A percentile compares a stretch with the other conserved stretches of the same genome.
phyloP scores from a whole-genome alignment of 2,888 invertebrate species.

The Eupeodes luniger region DNA sequence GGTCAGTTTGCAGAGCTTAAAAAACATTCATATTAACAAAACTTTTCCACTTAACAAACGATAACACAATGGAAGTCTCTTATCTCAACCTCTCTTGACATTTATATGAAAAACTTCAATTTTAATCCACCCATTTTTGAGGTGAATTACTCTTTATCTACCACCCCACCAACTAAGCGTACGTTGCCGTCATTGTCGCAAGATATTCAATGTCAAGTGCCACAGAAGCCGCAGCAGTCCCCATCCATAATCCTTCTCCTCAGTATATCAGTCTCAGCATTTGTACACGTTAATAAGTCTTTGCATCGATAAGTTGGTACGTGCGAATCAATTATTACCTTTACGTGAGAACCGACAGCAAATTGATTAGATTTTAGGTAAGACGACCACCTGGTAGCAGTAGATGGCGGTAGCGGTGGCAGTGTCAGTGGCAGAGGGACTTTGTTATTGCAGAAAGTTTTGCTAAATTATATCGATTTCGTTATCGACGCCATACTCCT shows the following conservation, averaged over 20 bases:
- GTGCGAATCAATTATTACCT: conserved; percentile 70
- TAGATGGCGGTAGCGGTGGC: conserved; percentile 35
- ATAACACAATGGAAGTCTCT: conserved; percentile 8
- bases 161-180: neutral
- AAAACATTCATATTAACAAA: neutral
- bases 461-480: conserved; percentile 40
- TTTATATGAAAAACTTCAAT: conserved; percentile 43
- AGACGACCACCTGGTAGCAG: conserved; percentile 50
- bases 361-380: conserved; percentile 50
- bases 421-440: conserved; percentile 53
- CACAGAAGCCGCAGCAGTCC: neutral
- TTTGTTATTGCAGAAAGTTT: conserved; percentile 23
- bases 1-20: neutral
- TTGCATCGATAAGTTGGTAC: conserved; percentile 67
- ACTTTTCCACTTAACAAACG: conserved; percentile 4
- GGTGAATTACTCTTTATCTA: conserved; percentile 1
- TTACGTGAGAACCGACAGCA: conserved; percentile 64
- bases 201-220: conserved; percentile 39
- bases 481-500: conserved; percentile 20
- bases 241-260: too few species aligned
- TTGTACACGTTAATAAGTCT: conserved; percentile 44
- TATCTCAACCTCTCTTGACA: conserved; percentile 34
- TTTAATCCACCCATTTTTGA: conserved; percentile 32
- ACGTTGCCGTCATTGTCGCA: neutral
- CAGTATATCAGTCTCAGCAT: neutral